A percentile compares a stretch with the other conserved stretches of the same genome.
These are phyloP conservation scores for Stichopus horrens DNA, from an alignment of 53 echinoderm and acorn worm species.

Conservation along the genomic window DNA sequence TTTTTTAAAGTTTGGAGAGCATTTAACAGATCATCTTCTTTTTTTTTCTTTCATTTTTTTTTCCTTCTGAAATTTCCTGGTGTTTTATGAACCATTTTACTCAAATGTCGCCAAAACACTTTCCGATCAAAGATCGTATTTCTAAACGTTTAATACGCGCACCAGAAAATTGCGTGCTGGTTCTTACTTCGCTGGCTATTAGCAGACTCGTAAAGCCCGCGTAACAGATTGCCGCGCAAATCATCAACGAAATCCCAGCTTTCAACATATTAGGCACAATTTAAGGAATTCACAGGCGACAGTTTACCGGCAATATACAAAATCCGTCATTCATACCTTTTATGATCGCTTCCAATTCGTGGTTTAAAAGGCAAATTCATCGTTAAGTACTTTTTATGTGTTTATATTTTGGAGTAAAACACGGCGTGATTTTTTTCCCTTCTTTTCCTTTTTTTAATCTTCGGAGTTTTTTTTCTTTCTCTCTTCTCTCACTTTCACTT, in stretches of 20 bases:
- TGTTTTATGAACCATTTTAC: conserved; percentile 42
- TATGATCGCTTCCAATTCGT: conserved; percentile 35
- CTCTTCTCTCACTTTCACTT: too few species aligned
- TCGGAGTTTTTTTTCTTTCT: too few species aligned
- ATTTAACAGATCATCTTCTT: neutral
- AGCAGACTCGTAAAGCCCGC: conserved; percentile 25
- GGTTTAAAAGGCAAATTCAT: conserved; percentile 42
- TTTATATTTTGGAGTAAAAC: conserved; percentile 32
- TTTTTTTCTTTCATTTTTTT: conserved; percentile 8
- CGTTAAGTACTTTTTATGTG: conserved; percentile 47
- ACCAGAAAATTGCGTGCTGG: conserved; percentile 45
- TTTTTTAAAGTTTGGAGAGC: neutral
- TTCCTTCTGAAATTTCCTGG: neutral
- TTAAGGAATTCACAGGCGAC: conserved; percentile 40
- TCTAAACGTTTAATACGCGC: conserved; percentile 32
- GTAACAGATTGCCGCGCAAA: conserved; percentile 41
- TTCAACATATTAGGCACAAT: conserved; percentile 44
- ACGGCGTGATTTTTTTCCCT: neutral
- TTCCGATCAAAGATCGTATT: conserved; percentile 41
- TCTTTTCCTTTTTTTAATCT: too few species aligned
- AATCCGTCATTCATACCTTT: conserved; percentile 41
- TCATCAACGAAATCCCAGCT: conserved; percentile 31
- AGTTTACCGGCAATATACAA: conserved; percentile 30
- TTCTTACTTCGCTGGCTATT: conserved; percentile 39
- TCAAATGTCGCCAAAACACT: conserved; percentile 46